A percentile compares a stretch with the other conserved stretches of the same genome.
These are phyloP conservation scores for Zonotrichia albicollis DNA, from an alignment of 2,797 vertebrate genomes.

Conservation along the genomic window DNA sequence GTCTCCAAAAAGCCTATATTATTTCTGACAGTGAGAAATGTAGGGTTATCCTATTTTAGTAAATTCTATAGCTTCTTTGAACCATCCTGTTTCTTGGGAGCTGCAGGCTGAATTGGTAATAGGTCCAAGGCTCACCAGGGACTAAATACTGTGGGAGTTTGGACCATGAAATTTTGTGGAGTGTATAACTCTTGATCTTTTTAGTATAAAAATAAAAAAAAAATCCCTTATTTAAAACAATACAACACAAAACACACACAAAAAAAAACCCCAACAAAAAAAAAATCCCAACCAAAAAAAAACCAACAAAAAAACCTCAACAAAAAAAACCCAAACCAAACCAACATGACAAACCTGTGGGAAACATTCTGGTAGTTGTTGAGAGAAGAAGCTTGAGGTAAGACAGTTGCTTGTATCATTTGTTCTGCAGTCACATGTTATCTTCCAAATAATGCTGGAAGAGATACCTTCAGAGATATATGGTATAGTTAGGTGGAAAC, in stretches of 20 bases:
- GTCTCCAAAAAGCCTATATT: neutral
- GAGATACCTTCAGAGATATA: neutral
- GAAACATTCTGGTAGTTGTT: neutral
- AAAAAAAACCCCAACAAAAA: too few relatives aligned
- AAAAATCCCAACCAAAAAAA: neutral
- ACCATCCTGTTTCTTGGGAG: neutral
- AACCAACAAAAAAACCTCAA: neutral
- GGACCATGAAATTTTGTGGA: neutral
- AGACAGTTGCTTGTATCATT: neutral
- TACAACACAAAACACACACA: neutral
- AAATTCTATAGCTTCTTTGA: slow-evolving; percentile 6
- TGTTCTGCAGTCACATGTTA: neutral
- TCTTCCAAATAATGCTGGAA: slow-evolving; percentile 4
- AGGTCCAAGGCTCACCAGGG: neutral
- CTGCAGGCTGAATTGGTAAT: neutral
- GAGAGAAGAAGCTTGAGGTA: neutral
- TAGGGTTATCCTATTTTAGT: neutral
- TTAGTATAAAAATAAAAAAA: neutral
- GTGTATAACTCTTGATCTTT: neutral
- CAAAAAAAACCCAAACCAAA: neutral
- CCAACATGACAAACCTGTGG: neutral
- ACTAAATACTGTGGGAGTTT: neutral
- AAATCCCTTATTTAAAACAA: neutral
- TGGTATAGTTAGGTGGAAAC: neutral
- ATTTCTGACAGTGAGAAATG: neutral